Conservation (phyloP, 2,888 invertebrate species). For the Carpatolechia fugitivella region DNA sequence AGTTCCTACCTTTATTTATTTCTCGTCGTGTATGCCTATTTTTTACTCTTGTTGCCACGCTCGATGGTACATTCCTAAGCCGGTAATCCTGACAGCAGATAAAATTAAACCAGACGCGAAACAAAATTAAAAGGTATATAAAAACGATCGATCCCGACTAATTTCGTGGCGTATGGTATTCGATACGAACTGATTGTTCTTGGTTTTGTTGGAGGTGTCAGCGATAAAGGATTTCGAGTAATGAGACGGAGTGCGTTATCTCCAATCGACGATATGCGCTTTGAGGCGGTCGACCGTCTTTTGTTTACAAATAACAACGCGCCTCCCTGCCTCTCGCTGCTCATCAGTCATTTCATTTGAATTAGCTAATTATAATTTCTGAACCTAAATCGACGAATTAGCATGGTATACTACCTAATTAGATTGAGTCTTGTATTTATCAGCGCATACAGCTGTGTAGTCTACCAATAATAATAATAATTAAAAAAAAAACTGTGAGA, state of each 20-base stretch:
- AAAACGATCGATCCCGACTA: slow-evolving; percentile 72
- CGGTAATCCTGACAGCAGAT: slow-evolving; percentile 77
- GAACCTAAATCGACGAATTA: no score
- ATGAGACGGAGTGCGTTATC: slow-evolving; percentile 40
- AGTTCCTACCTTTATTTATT: slow-evolving; percentile 75
- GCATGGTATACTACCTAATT: neutral
- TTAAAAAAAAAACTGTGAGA: slow-evolving; percentile 52
- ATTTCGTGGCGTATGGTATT: slow-evolving; percentile 74
- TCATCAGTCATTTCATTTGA: no score
- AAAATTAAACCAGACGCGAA: slow-evolving; percentile 79
- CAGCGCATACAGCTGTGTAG: neutral
- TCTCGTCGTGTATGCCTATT: slow-evolving; percentile 66
- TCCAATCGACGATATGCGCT: slow-evolving; percentile 29
- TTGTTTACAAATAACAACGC: slow-evolving; percentile 32
- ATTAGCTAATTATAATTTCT: no score
- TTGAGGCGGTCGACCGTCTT: slow-evolving; percentile 27
- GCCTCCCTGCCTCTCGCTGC: neutral
- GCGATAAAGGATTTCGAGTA: slow-evolving; percentile 38
- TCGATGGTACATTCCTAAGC: slow-evolving; percentile 76
- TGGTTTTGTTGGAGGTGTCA: slow-evolving; percentile 41
- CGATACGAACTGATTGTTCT: slow-evolving; percentile 42
- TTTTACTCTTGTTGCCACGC: slow-evolving; percentile 69
- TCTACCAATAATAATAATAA: slow-evolving; percentile 48
- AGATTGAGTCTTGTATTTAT: neutral
- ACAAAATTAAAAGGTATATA: slow-evolving; percentile 77